phyloP scores from a whole-genome alignment of 2,888 invertebrate genomes.

The Sarcophaga carnaria region DNA sequence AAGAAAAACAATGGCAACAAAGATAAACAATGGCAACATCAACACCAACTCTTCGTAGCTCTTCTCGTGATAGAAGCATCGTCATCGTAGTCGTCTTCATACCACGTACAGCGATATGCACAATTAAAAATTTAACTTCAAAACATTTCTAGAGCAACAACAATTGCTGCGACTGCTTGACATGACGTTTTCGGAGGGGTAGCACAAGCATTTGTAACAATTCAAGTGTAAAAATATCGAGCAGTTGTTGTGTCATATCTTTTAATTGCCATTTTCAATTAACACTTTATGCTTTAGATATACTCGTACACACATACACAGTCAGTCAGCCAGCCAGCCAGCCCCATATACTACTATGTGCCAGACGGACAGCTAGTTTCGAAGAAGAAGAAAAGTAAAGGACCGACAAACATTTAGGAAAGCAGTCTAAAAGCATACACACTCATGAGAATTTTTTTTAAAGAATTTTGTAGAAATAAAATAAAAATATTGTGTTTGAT shows the following conservation, averaged over 20 bases:
- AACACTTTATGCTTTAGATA: conserved; percentile 62
- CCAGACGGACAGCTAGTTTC: background rate
- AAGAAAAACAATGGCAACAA: conserved; percentile 31
- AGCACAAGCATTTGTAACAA: conserved; percentile 31
- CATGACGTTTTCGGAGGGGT: background rate
- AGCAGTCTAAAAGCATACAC: conserved; percentile 20
- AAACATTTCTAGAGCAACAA: conserved; percentile 20
- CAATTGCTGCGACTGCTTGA: conserved; percentile 2
- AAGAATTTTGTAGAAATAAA: background rate
- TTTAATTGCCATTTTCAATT: conserved; percentile 69
- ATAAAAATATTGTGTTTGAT: conserved; percentile 50
- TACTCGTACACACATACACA: conserved; percentile 11
- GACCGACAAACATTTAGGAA: background rate
- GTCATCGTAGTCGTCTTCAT: background rate
- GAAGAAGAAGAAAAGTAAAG: background rate
- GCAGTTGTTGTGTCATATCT: conserved; percentile 69
- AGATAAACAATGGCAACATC: conserved; percentile 59
- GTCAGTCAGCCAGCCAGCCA: background rate
- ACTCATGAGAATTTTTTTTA: conserved; percentile 16
- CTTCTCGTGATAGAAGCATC: background rate
- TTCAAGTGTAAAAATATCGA: conserved; percentile 67
- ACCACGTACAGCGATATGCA: conserved; percentile 56
- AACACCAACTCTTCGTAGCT: conserved; percentile 29
- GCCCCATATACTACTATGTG: background rate
- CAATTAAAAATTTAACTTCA: conserved; percentile 63